Percentiles rank a stretch among this genome's conserved stretches.
Evolutionary conservation across 2,888 invertebrate genomes (phyloP).

Genomic region (Heteromyza rotundicornis): DNA sequence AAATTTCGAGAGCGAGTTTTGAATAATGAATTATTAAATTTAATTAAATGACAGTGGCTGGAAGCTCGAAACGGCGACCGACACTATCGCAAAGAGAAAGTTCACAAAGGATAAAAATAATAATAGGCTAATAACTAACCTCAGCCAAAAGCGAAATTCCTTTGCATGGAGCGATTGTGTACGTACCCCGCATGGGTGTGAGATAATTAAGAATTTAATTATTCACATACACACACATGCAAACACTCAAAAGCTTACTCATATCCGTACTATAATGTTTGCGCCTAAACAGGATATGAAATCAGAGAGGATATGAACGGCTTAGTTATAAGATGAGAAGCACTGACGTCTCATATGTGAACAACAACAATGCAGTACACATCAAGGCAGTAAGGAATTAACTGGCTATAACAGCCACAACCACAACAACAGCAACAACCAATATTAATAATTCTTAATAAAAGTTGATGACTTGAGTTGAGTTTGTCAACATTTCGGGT

Average conservation of each 20-base stretch:
- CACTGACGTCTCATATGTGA: background rate
- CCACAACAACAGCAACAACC: slow-evolving; percentile 25
- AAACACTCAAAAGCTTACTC: slow-evolving; percentile 32
- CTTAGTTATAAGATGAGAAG: background rate
- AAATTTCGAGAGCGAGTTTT: slow-evolving; percentile 28
- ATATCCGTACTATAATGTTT: background rate
- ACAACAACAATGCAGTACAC: background rate
- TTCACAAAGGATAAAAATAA: slow-evolving; percentile 35
- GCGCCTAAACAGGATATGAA: slow-evolving; percentile 1
- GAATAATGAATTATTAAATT: background rate
- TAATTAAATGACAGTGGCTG: background rate
- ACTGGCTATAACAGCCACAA: background rate
- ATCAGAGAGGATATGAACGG: background rate
- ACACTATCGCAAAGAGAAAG: background rate
- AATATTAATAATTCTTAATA: slow-evolving; percentile 49
- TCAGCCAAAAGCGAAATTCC: slow-evolving; percentile 16
- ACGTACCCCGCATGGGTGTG: background rate
- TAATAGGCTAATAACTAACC: slow-evolving; percentile 36
- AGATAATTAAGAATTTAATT: slow-evolving; percentile 55
- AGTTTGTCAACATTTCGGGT: slow-evolving; percentile 13
- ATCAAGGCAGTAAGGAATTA: background rate
- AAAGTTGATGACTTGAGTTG: slow-evolving; percentile 26
- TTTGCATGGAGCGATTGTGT: background rate
- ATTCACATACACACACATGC: slow-evolving; percentile 30
- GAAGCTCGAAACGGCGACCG: background rate